phyloP scores from a whole-genome alignment of 2,113 vertebrate species.

The Eurypyga helias region DNA sequence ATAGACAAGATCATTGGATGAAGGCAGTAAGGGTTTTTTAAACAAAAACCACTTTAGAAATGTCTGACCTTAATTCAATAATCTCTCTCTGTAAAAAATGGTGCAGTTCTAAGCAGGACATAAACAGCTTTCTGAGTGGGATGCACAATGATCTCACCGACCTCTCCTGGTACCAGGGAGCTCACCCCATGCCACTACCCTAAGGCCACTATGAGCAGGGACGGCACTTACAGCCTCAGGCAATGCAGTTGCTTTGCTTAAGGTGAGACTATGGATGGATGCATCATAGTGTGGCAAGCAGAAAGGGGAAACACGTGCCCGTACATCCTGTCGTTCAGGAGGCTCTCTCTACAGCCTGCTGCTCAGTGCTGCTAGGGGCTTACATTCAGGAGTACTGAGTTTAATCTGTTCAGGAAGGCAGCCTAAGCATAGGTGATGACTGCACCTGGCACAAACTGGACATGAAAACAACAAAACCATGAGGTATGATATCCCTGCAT shows the following conservation, averaged over 20 bases:
- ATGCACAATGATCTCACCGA: background rate
- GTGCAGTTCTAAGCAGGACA: background rate
- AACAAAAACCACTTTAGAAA: background rate
- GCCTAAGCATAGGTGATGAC: background rate
- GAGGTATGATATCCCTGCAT: accelerated
- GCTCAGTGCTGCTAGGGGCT: accelerated
- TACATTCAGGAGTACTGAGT: background rate
- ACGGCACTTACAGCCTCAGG: background rate
- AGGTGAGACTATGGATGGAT: background rate
- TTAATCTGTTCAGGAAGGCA: background rate
- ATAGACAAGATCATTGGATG: background rate
- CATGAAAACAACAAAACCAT: background rate
- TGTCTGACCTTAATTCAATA: background rate
- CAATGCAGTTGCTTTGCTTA: background rate
- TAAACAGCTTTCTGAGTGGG: background rate
- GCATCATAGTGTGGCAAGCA: background rate
- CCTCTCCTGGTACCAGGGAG: background rate
- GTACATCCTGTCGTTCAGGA: background rate
- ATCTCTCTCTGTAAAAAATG: background rate
- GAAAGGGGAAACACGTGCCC: background rate
- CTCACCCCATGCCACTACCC: background rate
- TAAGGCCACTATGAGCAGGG: too few species aligned
- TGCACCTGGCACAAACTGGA: background rate
- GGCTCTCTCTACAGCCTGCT: background rate
- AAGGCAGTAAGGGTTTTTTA: background rate